These are phyloP conservation scores for Chaetodon auriga DNA, from an alignment of 2,113 vertebrate genomes.

Conservation along the genomic window DNA sequence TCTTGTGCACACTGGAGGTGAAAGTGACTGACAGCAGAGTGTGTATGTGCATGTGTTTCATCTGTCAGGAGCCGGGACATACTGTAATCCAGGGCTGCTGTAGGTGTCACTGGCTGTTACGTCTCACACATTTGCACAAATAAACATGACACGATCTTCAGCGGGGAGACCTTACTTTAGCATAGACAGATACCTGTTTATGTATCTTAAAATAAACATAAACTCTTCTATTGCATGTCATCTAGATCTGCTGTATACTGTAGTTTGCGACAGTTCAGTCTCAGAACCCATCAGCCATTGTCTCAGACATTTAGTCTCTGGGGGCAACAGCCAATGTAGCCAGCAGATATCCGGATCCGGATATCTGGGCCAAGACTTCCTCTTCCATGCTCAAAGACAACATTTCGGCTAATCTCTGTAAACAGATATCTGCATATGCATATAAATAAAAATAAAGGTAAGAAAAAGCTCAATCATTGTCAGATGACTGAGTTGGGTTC, in stretches of 20 bases:
- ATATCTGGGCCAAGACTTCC: no score
- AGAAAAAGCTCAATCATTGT: no score
- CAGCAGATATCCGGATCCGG: no score
- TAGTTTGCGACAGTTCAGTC: no score
- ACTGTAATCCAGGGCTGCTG: background rate
- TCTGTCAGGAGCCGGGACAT: background rate
- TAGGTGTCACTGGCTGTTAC: background rate
- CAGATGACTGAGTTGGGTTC: no score
- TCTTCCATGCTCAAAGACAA: no score
- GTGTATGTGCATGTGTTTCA: constrained; percentile 9
- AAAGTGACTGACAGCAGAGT: constrained; percentile 38
- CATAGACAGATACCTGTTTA: background rate
- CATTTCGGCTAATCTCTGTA: no score
- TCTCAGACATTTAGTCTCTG: no score
- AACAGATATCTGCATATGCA: no score
- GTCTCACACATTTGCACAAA: constrained; percentile 8
- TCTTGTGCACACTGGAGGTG: background rate
- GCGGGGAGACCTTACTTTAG: background rate
- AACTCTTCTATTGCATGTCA: background rate
- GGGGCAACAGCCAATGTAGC: no score
- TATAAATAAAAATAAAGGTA: no score
- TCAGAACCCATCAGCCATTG: no score
- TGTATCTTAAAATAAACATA: background rate
- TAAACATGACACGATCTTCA: constrained; percentile 15
- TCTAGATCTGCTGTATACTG: background rate